Base-by-base conservation (phyloP, 30 jellyfish, hydroid and myxozoan species). In the Aurelia sp. region DNA sequence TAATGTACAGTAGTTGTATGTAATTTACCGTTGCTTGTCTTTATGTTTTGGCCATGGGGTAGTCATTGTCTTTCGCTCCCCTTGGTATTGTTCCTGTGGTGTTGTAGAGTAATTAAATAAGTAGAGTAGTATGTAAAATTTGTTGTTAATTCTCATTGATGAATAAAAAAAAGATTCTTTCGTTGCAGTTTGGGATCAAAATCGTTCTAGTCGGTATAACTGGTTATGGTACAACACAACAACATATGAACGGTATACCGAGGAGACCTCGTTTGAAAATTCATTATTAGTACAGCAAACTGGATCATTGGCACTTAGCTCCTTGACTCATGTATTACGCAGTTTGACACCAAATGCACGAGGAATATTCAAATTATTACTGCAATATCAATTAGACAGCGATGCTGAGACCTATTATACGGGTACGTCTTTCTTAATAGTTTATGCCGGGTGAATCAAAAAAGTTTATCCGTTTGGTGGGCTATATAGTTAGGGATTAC, bases 151-250 rank as follows among this genome's bases (percentile, higher is more conserved):
- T n/a, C n/a, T n/a, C n/a, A n/a, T n/a, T n/a, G n/a, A n/a, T n/a
- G n/a, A n/a, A n/a, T n/a, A n/a, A n/a, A n/a, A n/a, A n/a, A n/a
- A n/a, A 8, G 0, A 4, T 44, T 44, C 55, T 44, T 44, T 44
- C 9, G 18, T 74, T 66, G 3, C 72, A 93, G 98, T 93, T 38
- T 93, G 98, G 98, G 97, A 93, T 69, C 98, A 93, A 71, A 93
- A 75, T 65, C 69, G 81, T 27, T 63, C 93, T 51, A 93, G 98
- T 74, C 82, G 92, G 55, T 93, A 80, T 76, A 93, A 88, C 55
- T 93, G 98, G 98, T 35, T 93, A 22, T 93, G 98, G 98, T 69
- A 81, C 62, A 96, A 93, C 86, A 81, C 88, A 22, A 93, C 98
- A 22, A 93, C 98, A 15, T 93, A 57, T 66, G 97, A 93, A 8